phyloP scores from a whole-genome alignment of 2,113 vertebrate species.

The Bubo scandiacus region DNA sequence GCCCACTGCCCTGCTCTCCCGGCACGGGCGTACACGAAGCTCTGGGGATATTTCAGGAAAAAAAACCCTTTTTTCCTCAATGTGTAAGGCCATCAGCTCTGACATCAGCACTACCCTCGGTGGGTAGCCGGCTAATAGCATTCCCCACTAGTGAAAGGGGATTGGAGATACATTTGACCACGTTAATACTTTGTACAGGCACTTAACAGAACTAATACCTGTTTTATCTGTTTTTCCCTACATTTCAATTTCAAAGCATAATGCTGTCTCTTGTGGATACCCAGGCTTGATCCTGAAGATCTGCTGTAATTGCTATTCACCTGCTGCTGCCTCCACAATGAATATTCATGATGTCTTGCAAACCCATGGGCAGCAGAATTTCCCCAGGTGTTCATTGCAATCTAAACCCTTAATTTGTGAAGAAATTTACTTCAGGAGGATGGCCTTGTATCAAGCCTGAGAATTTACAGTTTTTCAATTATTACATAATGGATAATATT shows the following conservation, averaged over 20 bases:
- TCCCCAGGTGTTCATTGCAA: background rate
- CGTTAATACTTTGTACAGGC: background rate
- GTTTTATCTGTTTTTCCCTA: background rate
- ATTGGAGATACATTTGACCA: rapidly evolving
- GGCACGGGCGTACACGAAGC: rapidly evolving
- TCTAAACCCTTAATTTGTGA: background rate
- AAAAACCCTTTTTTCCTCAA: background rate
- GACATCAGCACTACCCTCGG: too few species aligned
- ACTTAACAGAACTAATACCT: background rate
- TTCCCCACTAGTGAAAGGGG: too few species aligned
- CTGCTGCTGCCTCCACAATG: background rate
- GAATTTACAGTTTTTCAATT: background rate
- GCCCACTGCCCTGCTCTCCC: background rate
- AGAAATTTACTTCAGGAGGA: background rate
- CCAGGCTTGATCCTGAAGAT: background rate
- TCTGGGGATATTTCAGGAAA: background rate
- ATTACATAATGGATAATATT: rapidly evolving
- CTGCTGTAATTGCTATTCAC: background rate
- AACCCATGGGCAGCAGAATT: background rate
- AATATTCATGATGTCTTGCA: background rate
- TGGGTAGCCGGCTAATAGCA: background rate
- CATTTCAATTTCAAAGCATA: background rate
- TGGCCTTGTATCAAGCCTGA: background rate
- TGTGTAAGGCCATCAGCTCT: background rate
- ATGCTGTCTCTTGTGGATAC: background rate